Conservation (phyloP, 2,888 invertebrate genomes). For the Acanthosepion pharaonis region DNA sequence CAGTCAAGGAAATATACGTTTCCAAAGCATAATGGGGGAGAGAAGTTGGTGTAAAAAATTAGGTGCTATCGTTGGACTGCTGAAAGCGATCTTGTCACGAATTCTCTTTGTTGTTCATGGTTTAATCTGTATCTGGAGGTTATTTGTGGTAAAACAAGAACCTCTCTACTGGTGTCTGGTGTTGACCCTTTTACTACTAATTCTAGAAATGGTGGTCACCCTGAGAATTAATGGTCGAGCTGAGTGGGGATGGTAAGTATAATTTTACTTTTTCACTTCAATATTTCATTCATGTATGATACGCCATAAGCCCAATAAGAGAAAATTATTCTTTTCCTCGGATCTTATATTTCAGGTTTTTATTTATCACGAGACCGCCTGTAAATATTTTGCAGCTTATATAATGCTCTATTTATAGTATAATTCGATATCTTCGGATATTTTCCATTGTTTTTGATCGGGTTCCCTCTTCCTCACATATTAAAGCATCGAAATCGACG, state of each 20-base stretch:
- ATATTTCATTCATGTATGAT: too few relatives aligned
- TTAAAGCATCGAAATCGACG: too few relatives aligned
- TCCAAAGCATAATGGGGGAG: background rate
- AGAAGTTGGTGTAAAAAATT: background rate
- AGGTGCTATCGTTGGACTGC: background rate
- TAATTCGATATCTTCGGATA: too few relatives aligned
- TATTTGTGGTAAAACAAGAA: conserved; percentile 83
- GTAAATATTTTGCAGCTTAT: too few relatives aligned
- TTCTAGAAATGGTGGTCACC: conserved; percentile 90
- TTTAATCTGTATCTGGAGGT: conserved; percentile 90
- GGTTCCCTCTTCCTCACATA: too few relatives aligned
- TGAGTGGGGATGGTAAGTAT: conserved; percentile 86
- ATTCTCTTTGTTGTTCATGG: conserved; percentile 81
- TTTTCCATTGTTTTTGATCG: too few relatives aligned
- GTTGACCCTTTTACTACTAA: conserved; percentile 80
- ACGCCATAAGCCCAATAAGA: too few relatives aligned
- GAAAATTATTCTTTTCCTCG: too few relatives aligned
- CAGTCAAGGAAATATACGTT: too few relatives aligned
- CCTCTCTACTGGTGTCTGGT: conserved; percentile 86
- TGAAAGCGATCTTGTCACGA: conserved; percentile 59
- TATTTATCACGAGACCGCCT: too few relatives aligned
- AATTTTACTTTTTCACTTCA: background rate
- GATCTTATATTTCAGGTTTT: too few relatives aligned
- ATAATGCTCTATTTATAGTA: too few relatives aligned
- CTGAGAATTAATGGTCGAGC: conserved; percentile 88